A percentile compares a stretch with the other conserved stretches of the same genome.
phyloP scores from a whole-genome alignment of 2,113 vertebrate genomes.

The Brienomyrus brachyistius region DNA sequence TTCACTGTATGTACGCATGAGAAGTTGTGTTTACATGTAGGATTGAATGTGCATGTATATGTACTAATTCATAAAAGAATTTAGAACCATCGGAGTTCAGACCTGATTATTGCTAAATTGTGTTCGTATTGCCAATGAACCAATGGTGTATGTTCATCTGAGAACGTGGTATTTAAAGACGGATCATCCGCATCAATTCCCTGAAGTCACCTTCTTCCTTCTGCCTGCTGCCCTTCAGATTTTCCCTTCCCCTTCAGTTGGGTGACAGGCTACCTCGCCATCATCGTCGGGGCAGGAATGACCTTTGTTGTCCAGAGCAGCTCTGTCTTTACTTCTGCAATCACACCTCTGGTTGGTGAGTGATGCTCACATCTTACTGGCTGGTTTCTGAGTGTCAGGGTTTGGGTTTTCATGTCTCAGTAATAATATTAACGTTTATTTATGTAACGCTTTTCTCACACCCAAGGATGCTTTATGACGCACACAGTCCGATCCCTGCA shows the following conservation, averaged over 20 bases:
- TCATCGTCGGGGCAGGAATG: slow-evolving; percentile 86
- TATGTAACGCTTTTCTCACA: neutral
- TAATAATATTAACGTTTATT: neutral
- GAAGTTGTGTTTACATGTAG: neutral
- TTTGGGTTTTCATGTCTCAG: neutral
- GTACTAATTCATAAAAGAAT: neutral
- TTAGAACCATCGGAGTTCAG: neutral
- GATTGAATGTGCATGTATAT: neutral
- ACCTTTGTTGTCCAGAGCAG: slow-evolving; percentile 96
- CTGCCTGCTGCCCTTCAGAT: slow-evolving; percentile 56
- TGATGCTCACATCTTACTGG: neutral
- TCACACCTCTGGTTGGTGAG: slow-evolving; percentile 94
- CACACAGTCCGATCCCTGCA: slow-evolving; percentile 30
- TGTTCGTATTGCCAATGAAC: neutral
- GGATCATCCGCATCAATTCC: neutral
- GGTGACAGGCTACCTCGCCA: slow-evolving; percentile 89
- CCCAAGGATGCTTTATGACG: neutral
- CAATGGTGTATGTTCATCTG: neutral
- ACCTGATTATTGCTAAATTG: neutral
- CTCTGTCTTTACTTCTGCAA: slow-evolving; percentile 93
- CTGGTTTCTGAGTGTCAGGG: neutral
- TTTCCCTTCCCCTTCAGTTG: slow-evolving; percentile 89
- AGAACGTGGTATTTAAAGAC: neutral
- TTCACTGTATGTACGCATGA: neutral
- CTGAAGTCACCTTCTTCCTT: neutral